These are phyloP conservation scores for Geococcyx californianus DNA, from an alignment of 2,113 vertebrate species.

Conservation along the genomic window DNA sequence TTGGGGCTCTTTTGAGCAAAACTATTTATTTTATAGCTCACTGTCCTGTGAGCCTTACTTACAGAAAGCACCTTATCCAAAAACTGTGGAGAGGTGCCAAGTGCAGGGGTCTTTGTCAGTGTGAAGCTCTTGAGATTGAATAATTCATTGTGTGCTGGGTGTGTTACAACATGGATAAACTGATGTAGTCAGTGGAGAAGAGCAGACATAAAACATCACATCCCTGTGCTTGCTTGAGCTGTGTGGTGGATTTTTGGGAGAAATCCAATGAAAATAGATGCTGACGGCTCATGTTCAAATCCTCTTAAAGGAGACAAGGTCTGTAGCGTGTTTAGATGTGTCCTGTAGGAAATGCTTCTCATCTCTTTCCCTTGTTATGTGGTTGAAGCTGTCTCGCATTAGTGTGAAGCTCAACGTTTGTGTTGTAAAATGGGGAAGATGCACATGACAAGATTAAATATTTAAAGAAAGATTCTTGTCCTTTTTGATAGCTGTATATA, in stretches of 20 bases:
- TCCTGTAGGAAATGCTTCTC: background rate
- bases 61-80: background rate
- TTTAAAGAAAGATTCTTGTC: background rate
- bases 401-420: background rate
- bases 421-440: background rate
- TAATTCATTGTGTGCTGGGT: background rate
- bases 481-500: background rate
- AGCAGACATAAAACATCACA: background rate
- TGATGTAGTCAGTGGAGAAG: background rate
- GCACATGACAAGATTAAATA: constrained; percentile 15
- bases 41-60: background rate
- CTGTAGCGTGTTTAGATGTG: background rate
- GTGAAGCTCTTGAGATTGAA: background rate
- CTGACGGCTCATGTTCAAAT: background rate
- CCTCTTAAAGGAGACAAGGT: background rate
- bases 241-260: background rate
- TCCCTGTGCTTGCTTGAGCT: background rate
- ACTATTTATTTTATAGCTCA: background rate
- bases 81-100: background rate
- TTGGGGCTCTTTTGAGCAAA: background rate
- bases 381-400: background rate
- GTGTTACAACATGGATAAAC: background rate
- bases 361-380: background rate
- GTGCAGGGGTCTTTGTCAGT: background rate
- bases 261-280: background rate